These are phyloP conservation scores for Meloidogyne exigua DNA, from an alignment of 1,140 invertebrate genomes.

Conservation along the genomic window DNA sequence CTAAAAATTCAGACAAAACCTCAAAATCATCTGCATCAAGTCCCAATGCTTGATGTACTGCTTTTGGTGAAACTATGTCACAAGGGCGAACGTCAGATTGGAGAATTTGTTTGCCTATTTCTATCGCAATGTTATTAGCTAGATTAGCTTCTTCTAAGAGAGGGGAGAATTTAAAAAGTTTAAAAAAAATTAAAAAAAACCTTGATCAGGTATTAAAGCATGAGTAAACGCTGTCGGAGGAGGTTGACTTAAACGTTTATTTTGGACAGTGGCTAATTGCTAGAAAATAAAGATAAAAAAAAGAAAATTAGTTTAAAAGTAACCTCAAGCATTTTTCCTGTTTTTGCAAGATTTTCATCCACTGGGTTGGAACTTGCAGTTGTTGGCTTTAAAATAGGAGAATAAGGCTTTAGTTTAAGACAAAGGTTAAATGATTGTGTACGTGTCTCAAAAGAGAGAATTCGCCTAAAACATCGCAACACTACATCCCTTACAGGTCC, in stretches of 20 bases:
- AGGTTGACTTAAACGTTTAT: constrained; percentile 25
- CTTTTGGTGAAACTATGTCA: constrained; percentile 15
- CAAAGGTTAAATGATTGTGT: too few relatives aligned
- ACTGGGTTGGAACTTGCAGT: neutral
- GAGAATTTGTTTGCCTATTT: constrained; percentile 18
- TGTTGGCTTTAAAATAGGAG: neutral
- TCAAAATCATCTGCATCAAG: constrained; percentile 39
- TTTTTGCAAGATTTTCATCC: constrained; percentile 10
- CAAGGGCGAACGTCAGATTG: constrained; percentile 24
- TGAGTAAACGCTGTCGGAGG: constrained; percentile 12
- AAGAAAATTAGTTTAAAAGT: neutral
- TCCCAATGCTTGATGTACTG: constrained; percentile 37
- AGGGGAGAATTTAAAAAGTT: neutral
- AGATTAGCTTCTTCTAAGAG: constrained; percentile 24
- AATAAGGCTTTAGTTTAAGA: neutral
- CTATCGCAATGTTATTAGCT: constrained; percentile 23
- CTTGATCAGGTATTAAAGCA: constrained; percentile 15
- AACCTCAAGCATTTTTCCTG: constrained; percentile 23
- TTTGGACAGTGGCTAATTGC: constrained; percentile 25
- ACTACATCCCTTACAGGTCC: too few relatives aligned
- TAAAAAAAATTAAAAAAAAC: neutral
- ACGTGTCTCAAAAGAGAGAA: too few relatives aligned
- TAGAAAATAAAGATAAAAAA: constrained; percentile 18
- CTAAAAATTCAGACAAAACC: constrained; percentile 36
- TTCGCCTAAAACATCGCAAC: too few relatives aligned